Percentiles rank a stretch among this genome's conserved stretches.
Evolutionary conservation across 2,113 vertebrate genomes (phyloP).

Genomic region (Sprattus sprattus): DNA sequence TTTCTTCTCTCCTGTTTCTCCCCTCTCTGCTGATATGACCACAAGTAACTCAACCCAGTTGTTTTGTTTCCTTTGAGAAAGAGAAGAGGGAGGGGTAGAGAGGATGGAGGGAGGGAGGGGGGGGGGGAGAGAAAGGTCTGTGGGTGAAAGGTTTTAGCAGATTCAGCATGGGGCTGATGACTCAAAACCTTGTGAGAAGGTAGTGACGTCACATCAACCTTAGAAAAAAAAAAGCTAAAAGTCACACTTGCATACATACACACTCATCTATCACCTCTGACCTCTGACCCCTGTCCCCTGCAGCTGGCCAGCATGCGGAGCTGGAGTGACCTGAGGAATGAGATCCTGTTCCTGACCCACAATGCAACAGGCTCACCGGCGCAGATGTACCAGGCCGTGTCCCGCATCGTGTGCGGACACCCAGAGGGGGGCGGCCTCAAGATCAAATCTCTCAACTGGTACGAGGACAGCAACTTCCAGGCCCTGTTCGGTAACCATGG

Average conservation of each 20-base stretch:
- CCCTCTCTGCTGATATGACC: neutral
- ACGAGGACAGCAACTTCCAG: constrained; percentile 98
- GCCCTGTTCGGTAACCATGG: constrained; percentile 85
- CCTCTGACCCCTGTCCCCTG: neutral
- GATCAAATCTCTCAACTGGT: constrained; percentile 99
- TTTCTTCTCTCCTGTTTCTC: neutral
- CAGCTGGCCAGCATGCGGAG: constrained; percentile 88
- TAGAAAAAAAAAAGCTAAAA: neutral
- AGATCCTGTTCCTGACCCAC: constrained; percentile 82
- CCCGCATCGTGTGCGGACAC: constrained; percentile 92
- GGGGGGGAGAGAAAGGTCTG: neutral
- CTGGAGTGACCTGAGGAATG: constrained; percentile 92
- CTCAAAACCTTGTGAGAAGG: neutral
- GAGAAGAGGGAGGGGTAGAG: neutral
- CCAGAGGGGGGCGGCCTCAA: constrained; percentile 94
- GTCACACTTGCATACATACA: neutral
- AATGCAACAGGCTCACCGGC: constrained; percentile 82
- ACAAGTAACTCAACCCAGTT: neutral
- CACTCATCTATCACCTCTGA: neutral
- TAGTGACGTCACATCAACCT: too few species aligned
- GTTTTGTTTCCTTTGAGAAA: neutral
- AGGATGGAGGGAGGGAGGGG: neutral
- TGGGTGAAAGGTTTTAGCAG: neutral
- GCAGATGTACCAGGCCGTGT: constrained; percentile 92
- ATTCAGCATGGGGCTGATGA: neutral